phyloP scores from a whole-genome alignment of 2,888 invertebrate species.

The Scaptomyza cyrtandrae region DNA sequence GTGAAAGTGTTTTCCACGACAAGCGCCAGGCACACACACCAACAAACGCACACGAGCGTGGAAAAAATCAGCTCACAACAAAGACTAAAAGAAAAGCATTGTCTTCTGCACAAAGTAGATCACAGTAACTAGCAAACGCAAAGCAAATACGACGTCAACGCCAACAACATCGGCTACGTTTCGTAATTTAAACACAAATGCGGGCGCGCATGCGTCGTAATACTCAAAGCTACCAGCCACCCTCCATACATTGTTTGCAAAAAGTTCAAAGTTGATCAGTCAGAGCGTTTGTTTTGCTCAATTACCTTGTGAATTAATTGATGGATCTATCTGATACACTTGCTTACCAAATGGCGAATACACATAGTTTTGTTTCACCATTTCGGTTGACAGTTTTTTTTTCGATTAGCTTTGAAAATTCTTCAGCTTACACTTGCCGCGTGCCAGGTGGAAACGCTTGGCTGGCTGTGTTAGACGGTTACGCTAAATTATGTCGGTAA shows the following conservation, averaged over 20 bases:
- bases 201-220: conserved; percentile 67
- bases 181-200: conserved; percentile 61
- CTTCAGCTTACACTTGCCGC: conserved; percentile 17
- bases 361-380: not conserved
- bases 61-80: conserved; percentile 48
- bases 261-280: conserved; percentile 77
- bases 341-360: not conserved
- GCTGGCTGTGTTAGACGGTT: conserved; percentile 47
- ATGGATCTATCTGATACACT: conserved; percentile 7
- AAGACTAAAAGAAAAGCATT: conserved; percentile 74
- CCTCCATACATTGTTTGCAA: conserved; percentile 20
- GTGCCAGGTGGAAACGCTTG: conserved; percentile 54
- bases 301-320: conserved; percentile 13
- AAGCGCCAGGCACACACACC: conserved; percentile 57
- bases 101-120: conserved; percentile 73
- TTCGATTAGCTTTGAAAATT: conserved; percentile 25
- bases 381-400: not conserved
- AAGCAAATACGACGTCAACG: conserved; percentile 59
- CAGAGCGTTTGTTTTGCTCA: conserved; percentile 15
- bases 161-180: conserved; percentile 39
- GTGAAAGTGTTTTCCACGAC: conserved; percentile 84
- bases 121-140: conserved; percentile 54
- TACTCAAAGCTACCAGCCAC: conserved; percentile 30
- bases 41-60: conserved; percentile 71
- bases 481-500: conserved; percentile 70